These are phyloP conservation scores for Macrosiphum euphorbiae DNA, from an alignment of 2,888 invertebrate genomes.

Conservation along the genomic window DNA sequence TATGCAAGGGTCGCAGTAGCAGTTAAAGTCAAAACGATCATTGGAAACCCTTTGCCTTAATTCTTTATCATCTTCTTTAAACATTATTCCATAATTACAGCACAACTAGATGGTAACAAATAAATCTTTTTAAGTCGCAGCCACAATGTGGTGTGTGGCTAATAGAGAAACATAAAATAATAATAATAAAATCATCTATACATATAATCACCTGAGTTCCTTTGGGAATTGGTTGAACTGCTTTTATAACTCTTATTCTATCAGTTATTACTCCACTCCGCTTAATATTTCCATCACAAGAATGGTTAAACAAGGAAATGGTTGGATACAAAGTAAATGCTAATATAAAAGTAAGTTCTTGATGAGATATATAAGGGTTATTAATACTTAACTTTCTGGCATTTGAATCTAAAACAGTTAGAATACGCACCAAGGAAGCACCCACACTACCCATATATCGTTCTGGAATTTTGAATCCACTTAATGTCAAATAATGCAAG, in stretches of 20 bases:
- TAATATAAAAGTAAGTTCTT: neutral
- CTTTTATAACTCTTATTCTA: slow-evolving; percentile 8
- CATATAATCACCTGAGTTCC: slow-evolving; percentile 44
- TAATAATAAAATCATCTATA: neutral
- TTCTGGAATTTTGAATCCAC: neutral
- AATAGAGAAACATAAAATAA: neutral
- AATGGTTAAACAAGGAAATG: slow-evolving; percentile 6
- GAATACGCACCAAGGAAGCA: slow-evolving; percentile 33
- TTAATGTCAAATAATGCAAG: neutral
- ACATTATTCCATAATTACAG: neutral
- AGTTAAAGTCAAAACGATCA: neutral
- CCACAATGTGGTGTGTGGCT: neutral
- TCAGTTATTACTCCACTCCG: neutral
- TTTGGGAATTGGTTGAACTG: slow-evolving; percentile 32
- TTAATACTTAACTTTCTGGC: neutral
- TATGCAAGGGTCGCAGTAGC: neutral
- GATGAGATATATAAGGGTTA: neutral
- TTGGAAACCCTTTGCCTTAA: too few relatives aligned
- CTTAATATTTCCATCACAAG: slow-evolving; percentile 25
- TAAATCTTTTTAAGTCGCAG: neutral
- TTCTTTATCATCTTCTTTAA: neutral
- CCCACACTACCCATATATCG: neutral
- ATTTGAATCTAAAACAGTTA: neutral
- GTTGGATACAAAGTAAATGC: neutral
- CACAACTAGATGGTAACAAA: neutral